Percentiles rank a stretch among this genome's conserved stretches.
Conservation (phyloP, 2,797 vertebrate species). For the Myripristis murdjan region DNA sequence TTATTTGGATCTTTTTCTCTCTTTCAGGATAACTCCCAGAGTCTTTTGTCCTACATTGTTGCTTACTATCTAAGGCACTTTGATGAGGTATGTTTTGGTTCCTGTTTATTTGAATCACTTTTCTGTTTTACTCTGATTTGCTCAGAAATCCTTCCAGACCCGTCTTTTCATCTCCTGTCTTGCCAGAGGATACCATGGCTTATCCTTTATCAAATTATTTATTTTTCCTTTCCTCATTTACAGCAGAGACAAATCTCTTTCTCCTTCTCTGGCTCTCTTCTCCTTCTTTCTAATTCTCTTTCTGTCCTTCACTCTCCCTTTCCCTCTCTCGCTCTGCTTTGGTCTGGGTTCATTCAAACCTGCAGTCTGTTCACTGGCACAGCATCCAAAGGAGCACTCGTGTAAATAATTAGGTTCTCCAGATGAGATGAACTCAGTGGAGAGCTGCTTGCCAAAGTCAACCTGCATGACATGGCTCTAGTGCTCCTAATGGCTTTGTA, state of each 20-base stretch:
- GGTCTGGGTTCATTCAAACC: conserved; percentile 82
- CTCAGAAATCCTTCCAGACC: conserved; percentile 85
- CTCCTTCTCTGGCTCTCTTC: conserved; percentile 57
- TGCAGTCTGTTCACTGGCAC: conserved; percentile 83
- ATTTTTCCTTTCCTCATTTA: conserved; percentile 84
- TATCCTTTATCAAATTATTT: conserved; percentile 88
- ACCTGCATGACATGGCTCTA: conserved; percentile 77
- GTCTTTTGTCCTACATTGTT: conserved; percentile 95
- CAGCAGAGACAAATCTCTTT: conserved; percentile 74
- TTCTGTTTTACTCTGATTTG: conserved; percentile 80
- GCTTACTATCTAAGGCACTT: conserved; percentile 98
- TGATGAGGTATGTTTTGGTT: conserved; percentile 94
- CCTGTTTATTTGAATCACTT: conserved; percentile 85
- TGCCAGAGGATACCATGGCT: conserved; percentile 82
- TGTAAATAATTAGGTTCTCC: conserved; percentile 87
- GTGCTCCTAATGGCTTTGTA: conserved; percentile 64
- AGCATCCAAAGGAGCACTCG: conserved; percentile 82
- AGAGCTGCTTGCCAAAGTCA: conserved; percentile 81
- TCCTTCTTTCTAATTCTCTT: conserved; percentile 54
- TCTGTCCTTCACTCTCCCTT: conserved; percentile 73
- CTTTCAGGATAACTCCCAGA: conserved; percentile 95
- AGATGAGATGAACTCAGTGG: conserved; percentile 87
- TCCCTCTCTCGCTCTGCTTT: conserved; percentile 59
- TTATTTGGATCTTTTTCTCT: conserved; percentile 75
- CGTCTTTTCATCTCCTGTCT: conserved; percentile 82